Conservation (phyloP, 2,113 vertebrate genomes). For the Macheiramphus alcinus region DNA sequence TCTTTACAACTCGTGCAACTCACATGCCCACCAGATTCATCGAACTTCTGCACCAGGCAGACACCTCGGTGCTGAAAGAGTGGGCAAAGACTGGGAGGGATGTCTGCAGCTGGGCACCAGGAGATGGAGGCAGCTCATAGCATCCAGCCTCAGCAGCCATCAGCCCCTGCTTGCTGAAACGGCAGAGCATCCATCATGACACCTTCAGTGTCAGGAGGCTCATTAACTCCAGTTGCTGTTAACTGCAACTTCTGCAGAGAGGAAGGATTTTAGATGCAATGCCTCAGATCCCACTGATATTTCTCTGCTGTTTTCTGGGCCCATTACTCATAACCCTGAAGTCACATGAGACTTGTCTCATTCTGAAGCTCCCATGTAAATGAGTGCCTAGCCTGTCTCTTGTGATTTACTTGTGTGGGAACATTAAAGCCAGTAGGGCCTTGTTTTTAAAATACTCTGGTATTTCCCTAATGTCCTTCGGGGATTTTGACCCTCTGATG, state of each 20-base stretch:
- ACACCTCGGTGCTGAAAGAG: background rate
- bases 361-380: slow-evolving; percentile 37
- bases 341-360: slow-evolving; percentile 34
- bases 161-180: background rate
- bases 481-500: slow-evolving; percentile 44
- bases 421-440: background rate
- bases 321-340: background rate
- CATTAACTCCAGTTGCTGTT: background rate
- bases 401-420: slow-evolving; percentile 2
- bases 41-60: background rate
- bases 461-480: slow-evolving; percentile 44
- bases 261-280: background rate
- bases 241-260: background rate
- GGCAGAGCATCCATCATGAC: background rate
- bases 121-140: background rate
- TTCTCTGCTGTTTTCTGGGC: background rate
- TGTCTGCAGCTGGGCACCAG: background rate
- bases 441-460: background rate
- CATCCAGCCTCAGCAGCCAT: background rate
- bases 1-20: background rate
- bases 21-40: accelerated
- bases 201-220: background rate
- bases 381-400: background rate
- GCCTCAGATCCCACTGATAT: background rate
- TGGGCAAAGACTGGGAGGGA: background rate